phyloP scores from a whole-genome alignment of 2,797 vertebrate species.

The Peromyscus nudipes region DNA sequence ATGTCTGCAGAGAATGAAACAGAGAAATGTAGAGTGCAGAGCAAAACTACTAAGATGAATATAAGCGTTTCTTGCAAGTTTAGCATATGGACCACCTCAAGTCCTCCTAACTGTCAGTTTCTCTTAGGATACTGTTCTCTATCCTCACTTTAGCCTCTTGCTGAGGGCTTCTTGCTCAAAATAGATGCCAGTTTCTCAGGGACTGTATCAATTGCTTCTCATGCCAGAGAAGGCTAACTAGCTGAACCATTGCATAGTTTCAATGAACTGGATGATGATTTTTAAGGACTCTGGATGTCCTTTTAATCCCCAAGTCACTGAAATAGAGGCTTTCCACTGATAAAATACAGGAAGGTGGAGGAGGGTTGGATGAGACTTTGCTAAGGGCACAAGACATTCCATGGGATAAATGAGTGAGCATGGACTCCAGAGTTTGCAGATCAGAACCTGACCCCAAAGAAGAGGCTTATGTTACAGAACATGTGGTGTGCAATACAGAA shows the following conservation, averaged over 20 bases:
- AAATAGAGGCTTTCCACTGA: slow-evolving; percentile 57
- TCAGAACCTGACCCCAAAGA: background rate
- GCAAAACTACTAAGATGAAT: no score
- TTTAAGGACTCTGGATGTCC: background rate
- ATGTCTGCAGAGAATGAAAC: background rate
- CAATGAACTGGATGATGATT: slow-evolving; percentile 49
- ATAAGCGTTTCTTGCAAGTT: background rate
- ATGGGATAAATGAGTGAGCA: background rate
- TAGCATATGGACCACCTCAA: background rate
- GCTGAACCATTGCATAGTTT: background rate
- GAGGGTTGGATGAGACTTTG: background rate
- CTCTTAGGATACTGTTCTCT: slow-evolving; percentile 23
- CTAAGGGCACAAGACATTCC: background rate
- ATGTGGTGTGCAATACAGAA: background rate
- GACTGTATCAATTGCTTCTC: background rate
- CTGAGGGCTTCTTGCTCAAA: slow-evolving; percentile 57
- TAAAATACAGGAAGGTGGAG: background rate
- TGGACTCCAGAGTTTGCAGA: background rate
- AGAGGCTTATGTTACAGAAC: background rate
- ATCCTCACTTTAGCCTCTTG: background rate
- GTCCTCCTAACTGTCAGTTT: background rate
- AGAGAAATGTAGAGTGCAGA: background rate
- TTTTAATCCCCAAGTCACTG: background rate
- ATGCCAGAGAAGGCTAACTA: background rate
- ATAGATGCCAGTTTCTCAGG: slow-evolving; percentile 48